phyloP scores from a whole-genome alignment of 2,888 invertebrate genomes.

The Drosophila mayaguana region DNA sequence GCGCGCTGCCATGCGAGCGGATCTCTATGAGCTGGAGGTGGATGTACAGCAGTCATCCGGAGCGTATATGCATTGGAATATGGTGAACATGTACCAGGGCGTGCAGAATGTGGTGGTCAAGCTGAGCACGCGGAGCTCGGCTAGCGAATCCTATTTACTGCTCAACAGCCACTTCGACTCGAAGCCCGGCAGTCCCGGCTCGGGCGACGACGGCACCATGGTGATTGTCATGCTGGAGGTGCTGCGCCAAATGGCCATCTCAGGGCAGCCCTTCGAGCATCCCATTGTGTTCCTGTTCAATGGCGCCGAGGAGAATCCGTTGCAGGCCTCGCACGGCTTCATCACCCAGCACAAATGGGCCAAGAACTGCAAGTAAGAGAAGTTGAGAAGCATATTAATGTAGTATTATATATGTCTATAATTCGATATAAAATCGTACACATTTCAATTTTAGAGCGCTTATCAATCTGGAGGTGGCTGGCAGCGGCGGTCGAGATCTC shows the following conservation, averaged over 20 bases:
- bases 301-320: constrained; percentile 88
- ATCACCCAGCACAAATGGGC: constrained; percentile 86
- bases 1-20: constrained; percentile 63
- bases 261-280: constrained; percentile 85
- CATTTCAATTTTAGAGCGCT: constrained; percentile 87
- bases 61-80: constrained; percentile 71
- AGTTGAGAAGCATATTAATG: too few species aligned
- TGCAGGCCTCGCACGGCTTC: constrained; percentile 90
- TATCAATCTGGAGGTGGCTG: constrained; percentile 96
- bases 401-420: background rate
- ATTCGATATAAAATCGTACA: too few species aligned
- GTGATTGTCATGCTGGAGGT: constrained; percentile 88
- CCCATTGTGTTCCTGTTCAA: constrained; percentile 89
- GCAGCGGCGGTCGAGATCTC: constrained; percentile 95
- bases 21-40: constrained; percentile 78
- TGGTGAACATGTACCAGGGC: constrained; percentile 82
- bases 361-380: constrained; percentile 56
- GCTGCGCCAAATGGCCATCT: constrained; percentile 85
- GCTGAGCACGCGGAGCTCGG: constrained; percentile 68
- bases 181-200: constrained; percentile 92
- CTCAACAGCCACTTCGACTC: constrained; percentile 98
- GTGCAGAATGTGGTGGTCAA: constrained; percentile 83
- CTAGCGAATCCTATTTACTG: constrained; percentile 85
- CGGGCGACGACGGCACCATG: constrained; percentile 89
- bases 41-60: constrained; percentile 82